These are phyloP conservation scores for Apus apus DNA, from an alignment of 2,113 vertebrate species.

Conservation along the genomic window DNA sequence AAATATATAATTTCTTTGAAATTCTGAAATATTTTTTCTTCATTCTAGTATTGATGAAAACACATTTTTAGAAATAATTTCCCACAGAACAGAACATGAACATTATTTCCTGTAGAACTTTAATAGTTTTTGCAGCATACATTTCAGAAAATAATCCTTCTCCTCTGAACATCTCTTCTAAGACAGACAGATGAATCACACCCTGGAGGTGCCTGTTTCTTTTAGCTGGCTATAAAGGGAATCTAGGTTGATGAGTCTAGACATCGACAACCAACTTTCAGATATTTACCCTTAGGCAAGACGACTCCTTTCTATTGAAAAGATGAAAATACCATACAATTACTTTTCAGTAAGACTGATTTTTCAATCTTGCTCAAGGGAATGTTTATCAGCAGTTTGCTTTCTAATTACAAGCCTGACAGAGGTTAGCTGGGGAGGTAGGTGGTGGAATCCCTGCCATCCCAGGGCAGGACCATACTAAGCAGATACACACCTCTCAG, in stretches of 20 bases:
- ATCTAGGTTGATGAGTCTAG: slow-evolving; percentile 72
- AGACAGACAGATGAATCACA: slow-evolving; percentile 62
- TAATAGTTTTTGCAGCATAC: not conserved
- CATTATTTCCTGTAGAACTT: not conserved
- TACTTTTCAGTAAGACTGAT: slow-evolving; percentile 31
- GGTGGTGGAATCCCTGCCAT: not conserved
- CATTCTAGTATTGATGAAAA: not conserved
- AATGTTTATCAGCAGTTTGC: slow-evolving; percentile 31
- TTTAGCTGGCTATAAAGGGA: slow-evolving; percentile 64
- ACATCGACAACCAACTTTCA: slow-evolving; percentile 54
- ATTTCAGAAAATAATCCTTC: slow-evolving; percentile 42
- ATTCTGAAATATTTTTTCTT: not conserved
- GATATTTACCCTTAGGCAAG: slow-evolving; percentile 52
- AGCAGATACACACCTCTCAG: not conserved
- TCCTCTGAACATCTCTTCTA: slow-evolving; percentile 25
- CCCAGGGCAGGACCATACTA: not conserved
- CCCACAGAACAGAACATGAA: not conserved
- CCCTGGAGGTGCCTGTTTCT: slow-evolving; percentile 66
- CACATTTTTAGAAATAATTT: not conserved
- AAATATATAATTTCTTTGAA: not conserved
- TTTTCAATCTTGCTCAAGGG: slow-evolving; percentile 11
- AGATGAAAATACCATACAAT: slow-evolving; percentile 38
- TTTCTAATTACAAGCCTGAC: slow-evolving; percentile 19
- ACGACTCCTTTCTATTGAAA: slow-evolving; percentile 34
- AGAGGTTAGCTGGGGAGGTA: not conserved